These are phyloP conservation scores for Danio albolineatus DNA, from an alignment of 2,797 vertebrate genomes.

Conservation along the genomic window DNA sequence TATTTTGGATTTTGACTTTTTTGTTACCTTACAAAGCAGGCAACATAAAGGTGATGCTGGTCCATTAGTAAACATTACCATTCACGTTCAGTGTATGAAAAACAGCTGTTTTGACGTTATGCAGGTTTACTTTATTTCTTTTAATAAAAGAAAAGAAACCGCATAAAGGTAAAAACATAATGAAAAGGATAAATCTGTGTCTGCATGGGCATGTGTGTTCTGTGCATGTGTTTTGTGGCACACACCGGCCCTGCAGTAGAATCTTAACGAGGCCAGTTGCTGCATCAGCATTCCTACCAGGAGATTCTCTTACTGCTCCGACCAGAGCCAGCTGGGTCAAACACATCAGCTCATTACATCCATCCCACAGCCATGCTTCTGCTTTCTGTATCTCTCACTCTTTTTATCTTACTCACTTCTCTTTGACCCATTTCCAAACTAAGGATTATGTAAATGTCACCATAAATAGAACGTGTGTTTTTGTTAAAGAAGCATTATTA, in stretches of 20 bases:
- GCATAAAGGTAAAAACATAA: not conserved
- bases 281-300: slow-evolving; percentile 51
- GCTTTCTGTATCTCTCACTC: slow-evolving; percentile 5
- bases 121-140: not conserved
- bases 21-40: too few relatives aligned
- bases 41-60: not conserved
- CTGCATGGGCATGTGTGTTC: not conserved
- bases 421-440: slow-evolving; percentile 36
- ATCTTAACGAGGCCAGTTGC: slow-evolving; percentile 31
- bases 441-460: slow-evolving; percentile 28
- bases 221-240: not conserved
- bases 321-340: slow-evolving; percentile 24
- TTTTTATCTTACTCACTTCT: slow-evolving; percentile 12
- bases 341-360: slow-evolving; percentile 21
- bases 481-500: not conserved
- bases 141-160: not conserved
- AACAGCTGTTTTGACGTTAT: not conserved
- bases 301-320: slow-evolving; percentile 48
- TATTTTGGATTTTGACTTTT: too few relatives aligned
- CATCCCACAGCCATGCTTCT: slow-evolving; percentile 16
- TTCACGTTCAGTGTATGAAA: not conserved
- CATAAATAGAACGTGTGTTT: slow-evolving; percentile 21
- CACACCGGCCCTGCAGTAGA: not conserved
- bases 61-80: not conserved
- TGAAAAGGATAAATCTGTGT: not conserved